These are phyloP conservation scores for Drosophila anomalata DNA, from an alignment of 2,888 invertebrate genomes.

Conservation along the genomic window DNA sequence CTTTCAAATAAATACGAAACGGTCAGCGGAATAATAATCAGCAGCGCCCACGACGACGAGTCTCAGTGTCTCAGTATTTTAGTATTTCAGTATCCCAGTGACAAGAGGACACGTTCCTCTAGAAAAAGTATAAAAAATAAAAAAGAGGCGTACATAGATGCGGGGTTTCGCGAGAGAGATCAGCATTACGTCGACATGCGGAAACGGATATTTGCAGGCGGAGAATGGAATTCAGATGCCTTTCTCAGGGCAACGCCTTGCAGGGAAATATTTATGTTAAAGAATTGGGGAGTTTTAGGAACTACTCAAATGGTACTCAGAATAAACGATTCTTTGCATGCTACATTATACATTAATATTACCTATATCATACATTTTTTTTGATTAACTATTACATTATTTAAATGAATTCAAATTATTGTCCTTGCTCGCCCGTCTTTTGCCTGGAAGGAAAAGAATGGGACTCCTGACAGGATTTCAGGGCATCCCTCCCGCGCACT, in stretches of 20 bases:
- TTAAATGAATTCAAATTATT: not conserved
- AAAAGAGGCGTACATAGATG: conserved; percentile 24
- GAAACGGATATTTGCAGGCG: conserved; percentile 53
- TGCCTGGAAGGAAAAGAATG: conserved; percentile 4
- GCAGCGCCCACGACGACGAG: conserved; percentile 41
- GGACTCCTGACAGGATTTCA: not conserved
- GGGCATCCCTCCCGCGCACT: conserved; percentile 10
- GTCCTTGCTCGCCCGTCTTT: not conserved
- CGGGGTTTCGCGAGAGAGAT: conserved; percentile 29
- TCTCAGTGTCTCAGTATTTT: conserved; percentile 28
- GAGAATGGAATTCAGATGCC: no score
- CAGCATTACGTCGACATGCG: conserved; percentile 59
- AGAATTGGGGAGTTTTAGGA: no score
- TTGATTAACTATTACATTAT: not conserved
- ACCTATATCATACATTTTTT: no score
- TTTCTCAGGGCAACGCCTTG: not conserved
- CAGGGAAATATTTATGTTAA: not conserved
- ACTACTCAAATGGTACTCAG: no score
- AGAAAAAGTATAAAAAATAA: conserved; percentile 4
- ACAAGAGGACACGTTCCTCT: conserved; percentile 64
- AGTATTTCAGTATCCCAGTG: conserved; percentile 50
- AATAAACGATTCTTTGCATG: no score
- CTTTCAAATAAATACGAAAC: conserved; percentile 78
- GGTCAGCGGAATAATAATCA: conserved; percentile 80
- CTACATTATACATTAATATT: no score